Base-by-base conservation (phyloP, 1,140 invertebrate species). In the Drosophila hydei region DNA sequence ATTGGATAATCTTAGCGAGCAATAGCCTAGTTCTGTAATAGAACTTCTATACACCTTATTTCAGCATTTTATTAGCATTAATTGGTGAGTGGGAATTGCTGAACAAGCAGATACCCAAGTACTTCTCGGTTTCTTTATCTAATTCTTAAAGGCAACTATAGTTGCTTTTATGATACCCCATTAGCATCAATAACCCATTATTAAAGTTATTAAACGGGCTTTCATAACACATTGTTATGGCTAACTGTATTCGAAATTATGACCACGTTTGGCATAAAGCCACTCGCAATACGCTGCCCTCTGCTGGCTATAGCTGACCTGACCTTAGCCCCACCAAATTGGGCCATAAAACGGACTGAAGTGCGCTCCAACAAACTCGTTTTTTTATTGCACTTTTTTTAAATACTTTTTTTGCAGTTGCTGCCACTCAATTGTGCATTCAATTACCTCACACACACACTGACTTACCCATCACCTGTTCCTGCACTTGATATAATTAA, bases 361-460 rank as follows among this genome's bases (percentile, higher is more conserved):
- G 25, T 21, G 25, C 25, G 38, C 56, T 23, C 21, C 30, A 45
- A 50, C 36, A 67, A 47, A 63, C 58, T 43, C 21, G 38, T 63
- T 70, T 52, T 51, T 70, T 69, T 42, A 74, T 25, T 63, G 23
- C 21, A 36, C 23, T 55, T 55, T 42, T 42, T 16, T 42, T 16
- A 1, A 40, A 7, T 36, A 0, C 8, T 11, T 14, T 42, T 16
- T 42, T 36, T 75, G 40, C 43, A 51, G 47, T 56, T 47, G 65
- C 36, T 72, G 27, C 4, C 16, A 23, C 23, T 9, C 67, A 62
- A 54, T 69, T 48, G 48, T 11, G 25, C 43, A 60, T 59, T 77
- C 75, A 77, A 77, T 67, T 77, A 69, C 65, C 51, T 47, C 55
- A 77, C 51, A 62, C 21, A 36, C 58, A 25, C 52, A 60, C 52